phyloP scores from a whole-genome alignment of 2,113 vertebrate species.

The Oreochromis aureus region DNA sequence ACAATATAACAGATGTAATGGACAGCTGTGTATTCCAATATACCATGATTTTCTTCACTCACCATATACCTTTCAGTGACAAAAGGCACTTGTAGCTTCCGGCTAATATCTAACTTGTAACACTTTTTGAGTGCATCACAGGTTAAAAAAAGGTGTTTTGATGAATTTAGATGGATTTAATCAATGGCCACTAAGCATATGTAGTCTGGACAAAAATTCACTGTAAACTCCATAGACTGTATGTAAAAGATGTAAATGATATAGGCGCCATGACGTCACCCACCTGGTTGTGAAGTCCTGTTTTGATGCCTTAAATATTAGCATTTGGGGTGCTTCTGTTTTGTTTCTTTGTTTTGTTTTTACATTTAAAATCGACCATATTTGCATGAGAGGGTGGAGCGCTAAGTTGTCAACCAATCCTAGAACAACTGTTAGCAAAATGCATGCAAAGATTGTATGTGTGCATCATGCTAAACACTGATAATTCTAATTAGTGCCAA shows the following conservation, averaged over 20 bases:
- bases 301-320: background rate
- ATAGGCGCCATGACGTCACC: fast-evolving
- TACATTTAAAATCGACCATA: background rate
- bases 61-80: fast-evolving
- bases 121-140: fast-evolving
- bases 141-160: background rate
- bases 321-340: fast-evolving
- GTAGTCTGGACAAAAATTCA: background rate
- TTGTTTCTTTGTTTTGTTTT: background rate
- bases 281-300: fast-evolving
- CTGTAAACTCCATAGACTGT: background rate
- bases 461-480: background rate
- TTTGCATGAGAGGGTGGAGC: too few species aligned
- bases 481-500: background rate
- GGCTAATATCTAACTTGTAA: background rate
- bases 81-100: fast-evolving
- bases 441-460: background rate
- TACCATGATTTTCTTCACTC: fast-evolving
- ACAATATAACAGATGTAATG: background rate
- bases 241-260: background rate
- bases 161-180: background rate
- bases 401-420: background rate
- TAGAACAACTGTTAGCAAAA: background rate
- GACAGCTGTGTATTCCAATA: background rate
- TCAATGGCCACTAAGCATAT: background rate